Percentiles rank a stretch among this genome's conserved stretches.
Evolutionary conservation across 2,113 vertebrate genomes (phyloP).

Genomic region (Nannospalax galili): DNA sequence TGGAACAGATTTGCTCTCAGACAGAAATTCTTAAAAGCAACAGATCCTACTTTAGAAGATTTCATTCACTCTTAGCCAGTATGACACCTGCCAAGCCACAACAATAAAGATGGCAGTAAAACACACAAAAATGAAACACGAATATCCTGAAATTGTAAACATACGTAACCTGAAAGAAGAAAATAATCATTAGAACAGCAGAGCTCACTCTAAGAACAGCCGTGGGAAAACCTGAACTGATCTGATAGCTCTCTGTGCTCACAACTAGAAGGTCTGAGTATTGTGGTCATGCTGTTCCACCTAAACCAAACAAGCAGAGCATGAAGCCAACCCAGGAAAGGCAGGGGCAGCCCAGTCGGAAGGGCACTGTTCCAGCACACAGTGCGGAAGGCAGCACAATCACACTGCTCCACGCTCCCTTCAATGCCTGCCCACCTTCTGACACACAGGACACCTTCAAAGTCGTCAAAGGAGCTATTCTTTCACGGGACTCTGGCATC

Average conservation of each 20-base stretch:
- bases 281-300: neutral
- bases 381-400: too few species aligned
- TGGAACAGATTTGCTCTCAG: neutral
- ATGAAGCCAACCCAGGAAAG: neutral
- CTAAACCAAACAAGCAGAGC: neutral
- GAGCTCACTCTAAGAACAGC: neutral
- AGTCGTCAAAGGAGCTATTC: neutral
- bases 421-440: neutral
- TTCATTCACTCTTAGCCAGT: neutral
- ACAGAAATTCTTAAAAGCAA: neutral
- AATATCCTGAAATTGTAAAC: neutral
- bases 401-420: neutral
- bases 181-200: neutral
- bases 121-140: neutral
- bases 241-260: neutral
- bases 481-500: neutral
- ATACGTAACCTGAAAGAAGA: neutral
- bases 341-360: neutral
- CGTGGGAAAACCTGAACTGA: neutral
- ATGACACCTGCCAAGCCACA: neutral
- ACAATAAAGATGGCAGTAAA: neutral
- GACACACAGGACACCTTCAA: neutral
- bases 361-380: neutral
- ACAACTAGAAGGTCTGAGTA: neutral
- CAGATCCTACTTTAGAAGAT: neutral